Evolutionary conservation across 2,797 vertebrate species (phyloP).

Genomic region (Rhinella marina): DNA sequence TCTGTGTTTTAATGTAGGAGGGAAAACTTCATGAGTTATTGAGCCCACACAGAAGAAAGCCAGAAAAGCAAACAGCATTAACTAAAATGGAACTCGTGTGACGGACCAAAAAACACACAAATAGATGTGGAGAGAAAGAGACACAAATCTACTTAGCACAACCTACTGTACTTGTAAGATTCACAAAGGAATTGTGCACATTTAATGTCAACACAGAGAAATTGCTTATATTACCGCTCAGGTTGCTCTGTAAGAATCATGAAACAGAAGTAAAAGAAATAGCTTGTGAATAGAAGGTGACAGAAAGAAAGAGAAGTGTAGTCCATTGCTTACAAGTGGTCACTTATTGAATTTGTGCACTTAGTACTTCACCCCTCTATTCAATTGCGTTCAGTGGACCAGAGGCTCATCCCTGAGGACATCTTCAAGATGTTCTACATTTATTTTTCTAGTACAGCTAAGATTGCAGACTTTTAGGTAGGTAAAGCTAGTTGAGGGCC

Average conservation of each 20-base stretch:
- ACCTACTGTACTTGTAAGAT: conserved; percentile 11
- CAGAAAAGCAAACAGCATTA: conserved; percentile 42
- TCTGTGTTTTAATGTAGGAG: conserved; percentile 46
- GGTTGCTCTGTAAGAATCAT: neutral
- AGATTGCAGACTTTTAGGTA: conserved; percentile 1
- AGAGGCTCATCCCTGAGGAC: neutral
- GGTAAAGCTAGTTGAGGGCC: neutral
- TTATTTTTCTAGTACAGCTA: neutral
- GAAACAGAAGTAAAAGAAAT: conserved; percentile 4
- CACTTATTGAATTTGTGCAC: neutral
- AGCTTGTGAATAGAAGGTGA: conserved; percentile 11
- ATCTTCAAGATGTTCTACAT: neutral
- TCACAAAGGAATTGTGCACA: conserved; percentile 19
- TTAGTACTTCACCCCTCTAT: neutral
- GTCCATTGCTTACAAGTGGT: neutral
- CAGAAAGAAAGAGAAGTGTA: neutral
- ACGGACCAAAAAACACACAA: conserved; percentile 29
- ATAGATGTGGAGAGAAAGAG: conserved; percentile 38
- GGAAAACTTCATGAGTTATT: conserved; percentile 45
- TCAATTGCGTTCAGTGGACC: neutral
- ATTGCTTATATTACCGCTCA: conserved; percentile 27
- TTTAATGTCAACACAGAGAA: conserved; percentile 6
- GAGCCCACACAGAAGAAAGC: conserved; percentile 46
- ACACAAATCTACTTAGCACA: conserved; percentile 40
- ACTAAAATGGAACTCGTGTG: conserved; percentile 31